Evolutionary conservation across 2,797 vertebrate genomes (phyloP).

Genomic region (Erpetoichthys calabaricus): DNA sequence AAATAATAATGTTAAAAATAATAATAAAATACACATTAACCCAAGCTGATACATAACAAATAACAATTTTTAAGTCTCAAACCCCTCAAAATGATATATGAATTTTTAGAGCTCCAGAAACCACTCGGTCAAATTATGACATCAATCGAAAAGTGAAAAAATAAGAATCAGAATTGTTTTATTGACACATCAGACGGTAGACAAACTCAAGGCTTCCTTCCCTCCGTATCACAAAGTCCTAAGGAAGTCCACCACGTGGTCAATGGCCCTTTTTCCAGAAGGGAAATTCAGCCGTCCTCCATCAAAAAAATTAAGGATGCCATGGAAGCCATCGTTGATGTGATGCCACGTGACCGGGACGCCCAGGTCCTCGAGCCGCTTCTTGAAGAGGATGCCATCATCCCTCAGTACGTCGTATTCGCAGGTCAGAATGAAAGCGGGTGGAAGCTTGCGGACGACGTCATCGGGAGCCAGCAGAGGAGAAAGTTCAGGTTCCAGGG

Average conservation of each 20-base stretch:
- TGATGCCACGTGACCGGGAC: slow-evolving; percentile 61
- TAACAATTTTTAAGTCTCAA: too few relatives aligned
- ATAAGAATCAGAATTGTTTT: too few relatives aligned
- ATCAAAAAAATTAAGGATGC: slow-evolving; percentile 37
- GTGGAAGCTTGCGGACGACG: slow-evolving; percentile 42
- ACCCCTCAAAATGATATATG: too few relatives aligned
- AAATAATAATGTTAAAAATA: too few relatives aligned
- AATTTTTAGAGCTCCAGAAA: too few relatives aligned
- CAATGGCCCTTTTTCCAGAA: slow-evolving; percentile 33
- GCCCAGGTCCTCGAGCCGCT: slow-evolving; percentile 52
- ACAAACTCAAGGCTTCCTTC: neutral
- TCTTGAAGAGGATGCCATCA: slow-evolving; percentile 65
- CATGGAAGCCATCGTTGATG: slow-evolving; percentile 58
- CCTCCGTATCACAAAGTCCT: slow-evolving; percentile 31
- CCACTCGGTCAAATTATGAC: too few relatives aligned
- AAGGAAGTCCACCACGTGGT: slow-evolving; percentile 41
- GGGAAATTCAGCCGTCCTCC: slow-evolving; percentile 27
- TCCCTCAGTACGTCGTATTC: slow-evolving; percentile 64
- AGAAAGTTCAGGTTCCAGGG: slow-evolving; percentile 35
- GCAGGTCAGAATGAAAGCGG: slow-evolving; percentile 65
- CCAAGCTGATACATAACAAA: too few relatives aligned
- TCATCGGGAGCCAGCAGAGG: slow-evolving; percentile 55
- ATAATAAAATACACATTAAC: too few relatives aligned
- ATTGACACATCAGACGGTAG: too few relatives aligned
- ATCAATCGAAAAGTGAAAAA: too few relatives aligned